Evolutionary conservation across 2,113 vertebrate genomes (phyloP).

Genomic region (Hucho hucho): DNA sequence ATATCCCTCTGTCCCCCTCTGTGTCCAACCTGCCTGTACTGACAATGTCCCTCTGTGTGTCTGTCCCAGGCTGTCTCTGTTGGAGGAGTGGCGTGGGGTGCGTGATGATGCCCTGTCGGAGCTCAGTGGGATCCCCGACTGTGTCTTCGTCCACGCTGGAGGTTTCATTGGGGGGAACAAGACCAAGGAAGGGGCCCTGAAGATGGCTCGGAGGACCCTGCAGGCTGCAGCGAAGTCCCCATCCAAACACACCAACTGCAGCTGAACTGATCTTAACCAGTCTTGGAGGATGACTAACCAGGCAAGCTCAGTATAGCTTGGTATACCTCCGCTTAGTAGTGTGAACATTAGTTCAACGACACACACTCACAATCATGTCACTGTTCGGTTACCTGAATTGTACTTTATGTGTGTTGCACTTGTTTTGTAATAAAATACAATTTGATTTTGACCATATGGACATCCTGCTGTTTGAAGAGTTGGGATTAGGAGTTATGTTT

Average conservation of each 20-base stretch:
- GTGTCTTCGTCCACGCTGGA: constrained; percentile 86
- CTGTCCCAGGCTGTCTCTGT: constrained; percentile 78
- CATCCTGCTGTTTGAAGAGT: no score
- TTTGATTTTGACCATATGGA: not conserved
- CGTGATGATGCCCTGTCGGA: constrained; percentile 63
- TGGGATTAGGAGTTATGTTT: no score
- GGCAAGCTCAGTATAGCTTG: no score
- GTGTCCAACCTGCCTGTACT: not conserved
- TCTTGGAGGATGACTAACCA: no score
- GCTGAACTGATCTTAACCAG: constrained; percentile 36
- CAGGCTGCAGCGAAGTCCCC: constrained; percentile 56
- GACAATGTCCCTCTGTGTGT: constrained; percentile 29
- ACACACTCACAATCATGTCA: not conserved
- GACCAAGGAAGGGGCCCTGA: constrained; percentile 80
- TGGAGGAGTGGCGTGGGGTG: constrained; percentile 86
- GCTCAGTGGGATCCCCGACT: constrained; percentile 69
- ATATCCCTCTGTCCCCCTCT: not conserved
- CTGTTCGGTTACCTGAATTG: not conserved
- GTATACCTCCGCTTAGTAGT: no score
- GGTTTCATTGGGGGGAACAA: constrained; percentile 94
- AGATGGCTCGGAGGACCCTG: constrained; percentile 85
- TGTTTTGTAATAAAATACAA: constrained; percentile 41
- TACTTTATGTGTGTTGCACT: not conserved
- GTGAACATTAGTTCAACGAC: not conserved
- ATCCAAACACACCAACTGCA: constrained; percentile 41